Percentiles rank a stretch among this genome's conserved stretches.
phyloP scores from a whole-genome alignment of 2,797 vertebrate genomes.

The Falco rusticolus region DNA sequence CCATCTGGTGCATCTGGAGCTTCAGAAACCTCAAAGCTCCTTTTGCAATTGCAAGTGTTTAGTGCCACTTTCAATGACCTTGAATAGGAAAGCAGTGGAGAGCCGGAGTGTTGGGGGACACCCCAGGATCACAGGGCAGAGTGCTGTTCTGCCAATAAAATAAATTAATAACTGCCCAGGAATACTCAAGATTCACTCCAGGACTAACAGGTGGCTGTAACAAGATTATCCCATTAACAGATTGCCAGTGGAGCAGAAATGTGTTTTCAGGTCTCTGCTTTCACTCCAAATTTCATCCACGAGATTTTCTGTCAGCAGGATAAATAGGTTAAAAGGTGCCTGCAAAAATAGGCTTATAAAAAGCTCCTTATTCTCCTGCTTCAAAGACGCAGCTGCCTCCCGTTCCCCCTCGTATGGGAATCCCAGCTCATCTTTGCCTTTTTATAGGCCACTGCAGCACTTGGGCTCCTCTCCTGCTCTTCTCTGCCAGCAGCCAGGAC shows the following conservation, averaged over 20 bases:
- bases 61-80: not conserved
- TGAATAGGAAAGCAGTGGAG: not conserved
- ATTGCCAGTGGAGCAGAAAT: not conserved
- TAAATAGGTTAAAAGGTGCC: not conserved
- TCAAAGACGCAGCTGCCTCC: not conserved
- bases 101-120: not conserved
- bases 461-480: not conserved
- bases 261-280: not conserved
- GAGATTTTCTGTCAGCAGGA: not conserved
- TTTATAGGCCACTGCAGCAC: not conserved
- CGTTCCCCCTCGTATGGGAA: not conserved
- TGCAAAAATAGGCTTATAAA: not conserved
- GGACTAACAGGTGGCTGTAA: not conserved
- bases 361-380: not conserved
- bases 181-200: not conserved
- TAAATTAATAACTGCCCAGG: not conserved
- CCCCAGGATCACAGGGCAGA: not conserved
- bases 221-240: not conserved
- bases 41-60: not conserved
- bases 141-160: not conserved
- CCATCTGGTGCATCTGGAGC: not conserved
- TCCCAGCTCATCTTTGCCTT: not conserved
- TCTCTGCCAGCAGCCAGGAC: not conserved
- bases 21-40: not conserved
- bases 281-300: not conserved